Base-by-base conservation (phyloP, 2,888 invertebrate genomes). In the Scaptomyza parva region DNA sequence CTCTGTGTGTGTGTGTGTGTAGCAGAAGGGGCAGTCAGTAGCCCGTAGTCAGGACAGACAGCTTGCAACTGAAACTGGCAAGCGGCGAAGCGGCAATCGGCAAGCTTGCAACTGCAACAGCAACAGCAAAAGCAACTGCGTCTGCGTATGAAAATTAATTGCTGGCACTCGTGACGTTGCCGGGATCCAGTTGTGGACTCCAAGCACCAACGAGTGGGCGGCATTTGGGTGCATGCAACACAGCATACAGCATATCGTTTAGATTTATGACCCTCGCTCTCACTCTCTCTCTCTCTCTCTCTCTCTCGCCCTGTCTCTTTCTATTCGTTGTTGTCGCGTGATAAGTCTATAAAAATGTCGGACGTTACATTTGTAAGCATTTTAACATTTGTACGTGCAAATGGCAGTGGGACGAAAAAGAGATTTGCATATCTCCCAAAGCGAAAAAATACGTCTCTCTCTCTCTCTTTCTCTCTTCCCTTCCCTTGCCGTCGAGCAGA, bases 121-220 rank as follows among this genome's bases (percentile, higher is more conserved):
- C n/a, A n/a, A n/a, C n/a, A n/a, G n/a, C n/a, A n/a, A n/a, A n/a
- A n/a, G 57, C 75, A 64, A 54, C 76, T 83, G 84, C 79, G 70
- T 70, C 77, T 80, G 86, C 88, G 84, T 84, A 86, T 86, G 86
- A 84, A 80, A 85, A 85, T 85, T 85, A 85, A 88, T 88, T 85
- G 88, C 86, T 78, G 88, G 84, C 85, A 86, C 77, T 88, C 85
- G 85, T 85, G 85, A 85, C 87, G 77, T 69, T 70, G 81, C 51
- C 78, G 17, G 37, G 17, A 9, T 62, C 59, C 65, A 43, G 48
- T 48, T 22, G n/a, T 35, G 35, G 48, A 17, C 35, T 35, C 6
- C 22, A n/a, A n/a, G n/a, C n/a, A n/a, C n/a, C n/a, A n/a, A n/a
- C 37, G 73, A 82, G 86, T 88, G 83, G 86, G 83, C 83, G 83